These are phyloP conservation scores for Haemorhous mexicanus DNA, from an alignment of 2,113 vertebrate species.

Conservation along the genomic window DNA sequence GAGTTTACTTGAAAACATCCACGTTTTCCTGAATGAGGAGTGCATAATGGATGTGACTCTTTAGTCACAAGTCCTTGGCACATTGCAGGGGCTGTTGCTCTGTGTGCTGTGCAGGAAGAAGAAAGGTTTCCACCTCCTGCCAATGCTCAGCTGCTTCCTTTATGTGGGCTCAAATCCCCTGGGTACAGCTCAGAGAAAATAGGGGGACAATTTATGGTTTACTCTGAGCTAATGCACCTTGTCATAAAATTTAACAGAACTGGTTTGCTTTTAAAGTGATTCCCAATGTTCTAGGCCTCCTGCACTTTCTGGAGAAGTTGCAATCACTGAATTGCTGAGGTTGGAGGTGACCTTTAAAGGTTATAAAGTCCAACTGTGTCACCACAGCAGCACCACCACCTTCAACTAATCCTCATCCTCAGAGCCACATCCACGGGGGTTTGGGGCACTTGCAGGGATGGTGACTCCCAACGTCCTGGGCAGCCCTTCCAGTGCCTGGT, in stretches of 20 bases:
- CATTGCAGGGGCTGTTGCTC: not conserved
- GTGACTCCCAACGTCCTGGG: not conserved
- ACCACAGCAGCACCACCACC: not conserved
- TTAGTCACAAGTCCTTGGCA: not conserved
- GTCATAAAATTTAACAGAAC: not conserved
- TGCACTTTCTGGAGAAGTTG: not conserved
- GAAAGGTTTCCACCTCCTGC: not conserved
- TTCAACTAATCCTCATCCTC: not conserved
- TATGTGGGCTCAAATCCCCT: not conserved
- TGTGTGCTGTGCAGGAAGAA: not conserved
- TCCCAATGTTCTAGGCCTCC: not conserved
- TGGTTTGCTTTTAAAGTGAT: not conserved
- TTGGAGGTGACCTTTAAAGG: not conserved
- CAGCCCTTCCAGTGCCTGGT: not conserved
- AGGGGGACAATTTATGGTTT: not conserved
- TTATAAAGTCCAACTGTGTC: not conserved
- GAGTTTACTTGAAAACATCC: not conserved
- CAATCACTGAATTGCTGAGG: not conserved
- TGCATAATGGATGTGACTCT: not conserved
- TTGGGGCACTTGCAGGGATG: not conserved
- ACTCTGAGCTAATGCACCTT: not conserved
- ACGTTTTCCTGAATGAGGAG: not conserved
- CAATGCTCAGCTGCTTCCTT: not conserved
- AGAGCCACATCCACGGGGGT: not conserved
- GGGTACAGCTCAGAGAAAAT: not conserved